These are phyloP conservation scores for Girardinichthys multiradiatus DNA, from an alignment of 2,113 vertebrate species.

Conservation along the genomic window DNA sequence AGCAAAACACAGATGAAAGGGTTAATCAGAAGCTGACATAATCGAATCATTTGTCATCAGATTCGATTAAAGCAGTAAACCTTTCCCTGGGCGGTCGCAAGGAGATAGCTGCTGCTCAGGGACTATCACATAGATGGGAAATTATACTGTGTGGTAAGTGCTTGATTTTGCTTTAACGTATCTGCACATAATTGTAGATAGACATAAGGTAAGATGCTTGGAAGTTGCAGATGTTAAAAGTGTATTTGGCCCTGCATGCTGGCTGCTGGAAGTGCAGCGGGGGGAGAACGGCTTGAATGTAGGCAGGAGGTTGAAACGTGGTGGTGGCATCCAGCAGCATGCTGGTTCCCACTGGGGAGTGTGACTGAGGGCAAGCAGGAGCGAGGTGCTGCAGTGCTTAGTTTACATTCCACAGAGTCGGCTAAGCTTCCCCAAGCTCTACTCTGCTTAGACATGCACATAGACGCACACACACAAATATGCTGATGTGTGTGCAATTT, in stretches of 20 bases:
- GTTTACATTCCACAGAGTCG: slow-evolving; percentile 73
- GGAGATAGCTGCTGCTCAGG: slow-evolving; percentile 27
- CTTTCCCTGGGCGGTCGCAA: slow-evolving; percentile 45
- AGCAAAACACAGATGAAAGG: slow-evolving; percentile 51
- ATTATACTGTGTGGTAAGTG: slow-evolving; percentile 27
- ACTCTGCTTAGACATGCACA: slow-evolving; percentile 24
- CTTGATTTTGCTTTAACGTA: slow-evolving; percentile 39
- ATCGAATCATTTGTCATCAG: slow-evolving; percentile 68
- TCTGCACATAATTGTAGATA: slow-evolving; percentile 27
- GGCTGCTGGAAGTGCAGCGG: not conserved
- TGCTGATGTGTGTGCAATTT: slow-evolving; percentile 23
- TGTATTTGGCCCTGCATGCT: not conserved
- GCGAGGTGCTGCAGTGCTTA: slow-evolving; percentile 65
- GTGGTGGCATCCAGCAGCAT: not conserved
- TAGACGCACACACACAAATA: slow-evolving; percentile 2
- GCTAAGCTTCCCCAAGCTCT: slow-evolving; percentile 58
- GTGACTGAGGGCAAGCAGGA: slow-evolving; percentile 48
- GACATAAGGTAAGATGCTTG: slow-evolving; percentile 24
- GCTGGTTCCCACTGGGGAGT: slow-evolving; percentile 35
- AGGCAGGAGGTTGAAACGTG: not conserved
- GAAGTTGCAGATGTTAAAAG: slow-evolving; percentile 19
- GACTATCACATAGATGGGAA: slow-evolving; percentile 47
- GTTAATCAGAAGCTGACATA: slow-evolving; percentile 67
- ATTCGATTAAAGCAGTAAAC: slow-evolving; percentile 70
- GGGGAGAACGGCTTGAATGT: not conserved